Base-by-base conservation (phyloP, 2,888 invertebrate genomes). In the Aphodius granarius region DNA sequence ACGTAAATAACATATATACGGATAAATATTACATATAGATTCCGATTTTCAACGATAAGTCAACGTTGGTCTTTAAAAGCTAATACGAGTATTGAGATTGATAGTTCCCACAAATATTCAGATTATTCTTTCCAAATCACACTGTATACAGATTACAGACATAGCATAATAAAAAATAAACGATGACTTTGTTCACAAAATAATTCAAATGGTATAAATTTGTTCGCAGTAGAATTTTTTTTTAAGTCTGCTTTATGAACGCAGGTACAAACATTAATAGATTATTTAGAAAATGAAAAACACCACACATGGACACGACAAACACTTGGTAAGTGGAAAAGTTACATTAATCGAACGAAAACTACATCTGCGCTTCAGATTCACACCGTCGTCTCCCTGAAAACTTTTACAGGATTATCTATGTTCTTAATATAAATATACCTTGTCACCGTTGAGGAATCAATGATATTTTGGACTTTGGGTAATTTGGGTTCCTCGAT, bases 381-480 rank as follows among this genome's bases (percentile, higher is more conserved):
- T 86, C 83, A 87, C 77, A 87, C 87, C 20, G 87, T 85, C 71
- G 87, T 87, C 83, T 87, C 87, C 78, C 86, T 84, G 81, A 87
- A 87, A 79, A 87, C 84, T 82, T 87, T 87, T 23, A 87, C 84
- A 9, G 87, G 86, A 78, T 86, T 86, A 79, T 86, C 83, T 75
- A 86, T 83, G 79, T 86, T 86, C 81, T 86, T 84, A 78, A 87
- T 86, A 79, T 85, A 87, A 82, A 87, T 85, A 80, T 86, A 87
- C 78, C 84, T 84, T 72, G 84, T 82, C 77, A 83, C 80, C 62
- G 84, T 84, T 22, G 83, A 81, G 62, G 83, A 81, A 77, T 84
- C 83, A 77, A 83, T 81, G 75, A 83, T 81, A 76, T 84, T 85
- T 78, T 84, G 83, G 71, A 83, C 80, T 80, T 82, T 85, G 77